A percentile compares a stretch with the other conserved stretches of the same genome.
Conservation (phyloP, 92 coral and sea anemone species). For the Pocillopora meandrina region DNA sequence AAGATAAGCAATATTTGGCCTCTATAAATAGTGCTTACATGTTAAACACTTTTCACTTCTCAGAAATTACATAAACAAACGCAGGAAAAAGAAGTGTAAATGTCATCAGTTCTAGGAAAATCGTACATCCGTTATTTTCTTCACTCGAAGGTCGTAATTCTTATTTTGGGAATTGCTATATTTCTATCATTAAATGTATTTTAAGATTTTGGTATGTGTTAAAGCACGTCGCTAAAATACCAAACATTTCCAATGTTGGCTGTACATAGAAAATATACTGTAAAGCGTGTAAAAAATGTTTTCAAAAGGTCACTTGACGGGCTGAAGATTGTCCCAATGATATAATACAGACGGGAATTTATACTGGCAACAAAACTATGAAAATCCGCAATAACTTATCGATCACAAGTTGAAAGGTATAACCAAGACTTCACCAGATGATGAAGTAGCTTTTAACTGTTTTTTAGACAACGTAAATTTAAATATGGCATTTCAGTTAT, state of each 20-base stretch:
- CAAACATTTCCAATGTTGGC: background rate
- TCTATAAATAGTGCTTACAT: slow-evolving; percentile 15
- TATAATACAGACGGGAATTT: background rate
- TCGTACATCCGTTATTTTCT: background rate
- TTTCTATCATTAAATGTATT: background rate
- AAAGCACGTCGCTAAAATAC: background rate
- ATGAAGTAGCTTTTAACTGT: no score
- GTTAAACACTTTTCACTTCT: background rate
- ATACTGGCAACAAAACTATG: no score
- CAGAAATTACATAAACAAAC: background rate
- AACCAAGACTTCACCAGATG: no score
- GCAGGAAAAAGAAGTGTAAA: background rate
- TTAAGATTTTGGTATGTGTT: background rate
- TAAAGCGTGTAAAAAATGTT: slow-evolving; percentile 12
- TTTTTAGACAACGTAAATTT: no score
- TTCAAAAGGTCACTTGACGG: slow-evolving; percentile 23
- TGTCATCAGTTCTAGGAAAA: background rate
- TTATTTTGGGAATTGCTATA: background rate
- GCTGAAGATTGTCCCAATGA: background rate
- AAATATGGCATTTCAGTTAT: no score
- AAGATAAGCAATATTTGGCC: background rate
- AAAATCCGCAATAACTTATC: no score
- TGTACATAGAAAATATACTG: background rate
- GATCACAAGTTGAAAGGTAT: no score
- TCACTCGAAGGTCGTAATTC: background rate